Conservation (phyloP, 2,113 vertebrate species). For the Leucoraja erinaceus region DNA sequence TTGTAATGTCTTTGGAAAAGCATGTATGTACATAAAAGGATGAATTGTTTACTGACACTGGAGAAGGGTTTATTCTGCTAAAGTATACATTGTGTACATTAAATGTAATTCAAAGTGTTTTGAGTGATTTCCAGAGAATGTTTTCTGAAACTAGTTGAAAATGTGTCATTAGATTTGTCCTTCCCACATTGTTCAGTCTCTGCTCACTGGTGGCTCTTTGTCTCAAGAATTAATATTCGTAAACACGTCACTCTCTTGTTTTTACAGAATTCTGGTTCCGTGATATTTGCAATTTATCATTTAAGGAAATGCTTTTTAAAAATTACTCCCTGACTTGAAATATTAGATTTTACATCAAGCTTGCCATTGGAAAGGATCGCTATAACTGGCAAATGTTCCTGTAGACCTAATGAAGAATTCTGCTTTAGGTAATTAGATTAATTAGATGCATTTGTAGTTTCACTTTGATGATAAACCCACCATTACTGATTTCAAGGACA, state of each 20-base stretch:
- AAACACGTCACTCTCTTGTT: too few relatives aligned
- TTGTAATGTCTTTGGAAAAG: not conserved
- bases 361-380: not conserved
- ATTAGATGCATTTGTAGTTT: not conserved
- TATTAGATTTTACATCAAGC: not conserved
- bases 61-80: not conserved
- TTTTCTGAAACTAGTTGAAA: not conserved
- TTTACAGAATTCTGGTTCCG: not conserved
- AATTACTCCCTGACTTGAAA: not conserved
- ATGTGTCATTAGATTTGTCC: not conserved
- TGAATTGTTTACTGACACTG: not conserved
- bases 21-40: slow-evolving; percentile 13
- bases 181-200: not conserved
- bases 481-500: not conserved
- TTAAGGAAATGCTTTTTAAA: slow-evolving; percentile 12
- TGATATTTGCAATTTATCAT: not conserved
- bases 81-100: not conserved
- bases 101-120: not conserved
- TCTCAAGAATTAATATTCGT: not conserved
- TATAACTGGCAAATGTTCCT: not conserved
- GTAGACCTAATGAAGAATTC: not conserved
- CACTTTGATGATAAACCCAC: not conserved
- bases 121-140: not conserved
- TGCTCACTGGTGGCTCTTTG: not conserved
- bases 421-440: not conserved